phyloP scores from a whole-genome alignment of 2,113 vertebrate species.

The Capreolus pygargus region DNA sequence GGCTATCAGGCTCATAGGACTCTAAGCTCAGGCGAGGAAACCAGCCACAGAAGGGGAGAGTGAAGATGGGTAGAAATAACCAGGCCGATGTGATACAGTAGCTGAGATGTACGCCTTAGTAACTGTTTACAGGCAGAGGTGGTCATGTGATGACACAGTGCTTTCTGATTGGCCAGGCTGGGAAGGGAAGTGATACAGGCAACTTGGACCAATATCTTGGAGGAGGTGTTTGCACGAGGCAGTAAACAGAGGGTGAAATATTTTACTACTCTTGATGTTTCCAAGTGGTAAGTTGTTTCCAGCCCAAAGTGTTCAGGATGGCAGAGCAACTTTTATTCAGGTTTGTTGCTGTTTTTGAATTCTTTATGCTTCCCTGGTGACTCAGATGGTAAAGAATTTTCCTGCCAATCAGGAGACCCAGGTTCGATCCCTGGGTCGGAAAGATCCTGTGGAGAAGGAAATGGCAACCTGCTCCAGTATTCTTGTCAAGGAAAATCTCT shows the following conservation, averaged over 20 bases:
- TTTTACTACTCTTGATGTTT: background rate
- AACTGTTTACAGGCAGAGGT: fast-evolving
- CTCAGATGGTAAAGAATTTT: background rate
- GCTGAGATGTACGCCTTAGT: background rate
- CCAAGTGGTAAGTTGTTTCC: background rate
- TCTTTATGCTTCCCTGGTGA: background rate
- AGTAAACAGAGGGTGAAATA: background rate
- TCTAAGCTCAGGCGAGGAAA: too few relatives aligned
- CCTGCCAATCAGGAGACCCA: background rate
- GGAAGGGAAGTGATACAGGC: fast-evolving
- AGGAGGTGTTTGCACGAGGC: fast-evolving
- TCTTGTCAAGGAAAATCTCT: background rate
- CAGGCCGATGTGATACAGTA: fast-evolving
- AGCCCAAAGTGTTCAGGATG: background rate
- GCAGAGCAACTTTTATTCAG: background rate
- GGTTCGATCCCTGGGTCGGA: background rate
- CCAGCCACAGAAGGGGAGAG: background rate
- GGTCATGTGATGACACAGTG: fast-evolving
- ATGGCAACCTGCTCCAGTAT: background rate
- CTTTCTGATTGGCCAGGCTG: background rate
- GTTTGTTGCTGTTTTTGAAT: background rate
- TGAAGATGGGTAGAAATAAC: background rate
- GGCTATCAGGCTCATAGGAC: background rate
- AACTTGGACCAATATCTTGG: fast-evolving
- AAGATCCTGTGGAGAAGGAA: background rate